Base-by-base conservation (phyloP, 2,797 vertebrate species). In the Numenius phaeopus region DNA sequence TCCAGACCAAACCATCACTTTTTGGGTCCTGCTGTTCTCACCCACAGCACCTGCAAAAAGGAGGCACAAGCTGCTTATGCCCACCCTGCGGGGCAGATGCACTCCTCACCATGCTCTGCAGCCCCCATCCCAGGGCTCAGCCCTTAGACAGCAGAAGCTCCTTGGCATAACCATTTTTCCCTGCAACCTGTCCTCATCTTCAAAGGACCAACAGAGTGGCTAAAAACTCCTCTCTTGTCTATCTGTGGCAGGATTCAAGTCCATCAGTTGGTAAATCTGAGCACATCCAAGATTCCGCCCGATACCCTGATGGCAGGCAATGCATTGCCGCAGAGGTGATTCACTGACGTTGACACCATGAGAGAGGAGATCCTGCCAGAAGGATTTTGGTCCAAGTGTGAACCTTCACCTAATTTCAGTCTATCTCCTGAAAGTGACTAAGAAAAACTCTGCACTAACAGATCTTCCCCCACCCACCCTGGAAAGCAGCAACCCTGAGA, bases 41-140 rank as follows among this genome's bases (percentile, higher is more conserved):
- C 7, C 52, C 2, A 0, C 0, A 1, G 14, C 52, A 61, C 11
- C 23, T 37, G 20, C 8, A 24, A 32, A 52, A 61, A 79, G 7
- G n/a, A 76, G 37, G 14, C 27, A 57, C 15, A 34, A 67, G 23
- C 8, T 55, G 11, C 6, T 24, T 3, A 0, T 24, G 11, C 4
- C 6, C 5, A 2, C 3, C 3, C 6, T 0, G 0, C 0, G 1
- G 3, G 2, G 11, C 20, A 70, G 47, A 29, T 54, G 29, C 1
- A 2, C 2, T 73, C n/a, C 49, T 72, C 2, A 1, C 16, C 0
- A 0, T 17, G 24, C 24, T 57, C 57, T 58, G 69, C 39, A 59
- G 37, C 4, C 1, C 13, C 21, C 5, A 4, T 29, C 9, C 14
- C 15, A 10, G 12, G 10, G 42, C 19, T 71, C 26, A 76, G 49